Conservation (phyloP, 2,797 vertebrate genomes). For the Halcyon badia region DNA sequence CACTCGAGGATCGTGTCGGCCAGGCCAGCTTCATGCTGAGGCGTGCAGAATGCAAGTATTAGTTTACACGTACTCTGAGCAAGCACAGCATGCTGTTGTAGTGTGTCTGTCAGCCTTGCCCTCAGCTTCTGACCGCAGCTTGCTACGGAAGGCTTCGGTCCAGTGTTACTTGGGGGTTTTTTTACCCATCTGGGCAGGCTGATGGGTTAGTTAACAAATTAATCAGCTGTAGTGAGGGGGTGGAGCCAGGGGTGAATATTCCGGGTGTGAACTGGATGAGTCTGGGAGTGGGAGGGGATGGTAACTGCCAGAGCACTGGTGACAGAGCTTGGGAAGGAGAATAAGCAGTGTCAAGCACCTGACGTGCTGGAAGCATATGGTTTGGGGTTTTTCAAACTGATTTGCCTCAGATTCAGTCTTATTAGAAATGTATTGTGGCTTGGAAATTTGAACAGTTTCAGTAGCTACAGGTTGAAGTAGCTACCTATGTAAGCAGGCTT, state of each 20-base stretch:
- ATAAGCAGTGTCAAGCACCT: background rate
- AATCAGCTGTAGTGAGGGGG: background rate
- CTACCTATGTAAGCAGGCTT: background rate
- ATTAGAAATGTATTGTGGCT: background rate
- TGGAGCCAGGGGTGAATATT: background rate
- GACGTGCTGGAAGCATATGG: background rate
- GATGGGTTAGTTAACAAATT: background rate
- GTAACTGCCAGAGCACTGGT: background rate
- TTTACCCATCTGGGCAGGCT: background rate
- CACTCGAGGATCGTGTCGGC: background rate
- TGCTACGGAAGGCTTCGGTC: background rate
- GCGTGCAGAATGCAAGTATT: constrained; percentile 22
- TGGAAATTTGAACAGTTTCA: background rate
- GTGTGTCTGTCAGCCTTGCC: background rate
- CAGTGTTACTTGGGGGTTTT: background rate
- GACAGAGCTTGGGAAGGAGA: background rate
- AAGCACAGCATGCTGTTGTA: background rate
- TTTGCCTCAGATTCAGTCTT: background rate
- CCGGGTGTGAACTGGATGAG: background rate
- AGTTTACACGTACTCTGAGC: constrained; percentile 14
- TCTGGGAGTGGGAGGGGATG: background rate
- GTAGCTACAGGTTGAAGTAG: background rate
- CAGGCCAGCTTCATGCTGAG: background rate
- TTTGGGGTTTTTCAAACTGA: background rate
- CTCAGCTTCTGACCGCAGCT: background rate